Conservation (phyloP, 2,888 invertebrate genomes). For the Drosophila setosimentum region DNA sequence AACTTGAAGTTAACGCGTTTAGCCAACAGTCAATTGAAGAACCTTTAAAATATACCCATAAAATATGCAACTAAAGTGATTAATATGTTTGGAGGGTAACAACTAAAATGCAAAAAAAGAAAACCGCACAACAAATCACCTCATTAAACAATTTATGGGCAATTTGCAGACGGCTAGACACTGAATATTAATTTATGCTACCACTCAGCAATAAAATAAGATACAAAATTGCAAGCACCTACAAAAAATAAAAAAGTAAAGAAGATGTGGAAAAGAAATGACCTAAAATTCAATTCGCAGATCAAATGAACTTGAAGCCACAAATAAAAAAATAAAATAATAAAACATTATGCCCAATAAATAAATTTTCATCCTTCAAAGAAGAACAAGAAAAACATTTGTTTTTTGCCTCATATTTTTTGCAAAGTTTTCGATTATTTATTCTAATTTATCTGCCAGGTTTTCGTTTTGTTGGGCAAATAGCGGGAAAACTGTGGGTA, state of each 20-base stretch:
- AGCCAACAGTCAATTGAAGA: background rate
- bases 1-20: background rate
- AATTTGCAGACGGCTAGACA: constrained; percentile 63
- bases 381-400: constrained; percentile 15
- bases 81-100: background rate
- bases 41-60: background rate
- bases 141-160: constrained; percentile 46
- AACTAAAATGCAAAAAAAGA: background rate
- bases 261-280: background rate
- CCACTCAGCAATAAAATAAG: constrained; percentile 34
- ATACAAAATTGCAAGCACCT: constrained; percentile 1
- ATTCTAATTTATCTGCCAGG: background rate
- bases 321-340: constrained; percentile 2
- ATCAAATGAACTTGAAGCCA: constrained; percentile 18
- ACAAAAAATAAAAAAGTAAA: background rate
- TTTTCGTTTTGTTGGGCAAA: background rate
- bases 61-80: background rate
- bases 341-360: constrained; percentile 40
- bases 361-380: constrained; percentile 37
- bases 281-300: constrained; percentile 37
- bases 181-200: constrained; percentile 54
- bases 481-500: constrained; percentile 39
- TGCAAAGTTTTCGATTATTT: background rate
- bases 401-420: background rate
- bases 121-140: background rate